Evolutionary conservation across 2,888 invertebrate species (phyloP).

Genomic region (Drosophila vallismaia): DNA sequence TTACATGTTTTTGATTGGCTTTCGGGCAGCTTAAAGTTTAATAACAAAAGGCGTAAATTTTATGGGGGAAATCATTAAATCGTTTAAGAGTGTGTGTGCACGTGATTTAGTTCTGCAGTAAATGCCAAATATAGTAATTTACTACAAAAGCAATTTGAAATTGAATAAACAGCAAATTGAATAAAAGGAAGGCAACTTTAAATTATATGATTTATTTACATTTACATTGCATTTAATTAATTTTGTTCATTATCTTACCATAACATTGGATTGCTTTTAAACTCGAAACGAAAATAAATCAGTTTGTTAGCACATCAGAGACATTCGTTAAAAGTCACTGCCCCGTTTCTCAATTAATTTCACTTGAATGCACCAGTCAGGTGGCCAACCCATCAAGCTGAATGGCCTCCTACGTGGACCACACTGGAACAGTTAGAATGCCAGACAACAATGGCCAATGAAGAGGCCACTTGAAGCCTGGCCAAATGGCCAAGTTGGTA

Average conservation of each 20-base stretch:
- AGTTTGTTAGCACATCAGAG: neutral
- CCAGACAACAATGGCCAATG: constrained; percentile 34
- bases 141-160: constrained; percentile 9
- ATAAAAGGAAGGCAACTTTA: neutral
- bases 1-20: constrained; percentile 69
- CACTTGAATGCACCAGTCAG: constrained; percentile 2
- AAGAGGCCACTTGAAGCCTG: constrained; percentile 12
- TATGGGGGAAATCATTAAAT: constrained; percentile 30
- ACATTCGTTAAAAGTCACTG: neutral
- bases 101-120: constrained; percentile 37
- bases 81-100: constrained; percentile 53
- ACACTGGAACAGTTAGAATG: constrained; percentile 23
- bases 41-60: constrained; percentile 51
- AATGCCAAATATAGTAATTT: constrained; percentile 17
- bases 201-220: constrained; percentile 8
- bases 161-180: neutral
- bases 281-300: neutral
- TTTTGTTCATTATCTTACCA: constrained; percentile 17
- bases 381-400: constrained; percentile 13
- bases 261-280: constrained; percentile 14
- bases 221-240: constrained; percentile 27
- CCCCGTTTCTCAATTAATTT: constrained; percentile 6
- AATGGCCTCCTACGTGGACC: constrained; percentile 17
- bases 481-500: constrained; percentile 23
- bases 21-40: constrained; percentile 51